These are phyloP conservation scores for Pyrrhia umbra DNA, from an alignment of 2,888 invertebrate species.

Conservation along the genomic window DNA sequence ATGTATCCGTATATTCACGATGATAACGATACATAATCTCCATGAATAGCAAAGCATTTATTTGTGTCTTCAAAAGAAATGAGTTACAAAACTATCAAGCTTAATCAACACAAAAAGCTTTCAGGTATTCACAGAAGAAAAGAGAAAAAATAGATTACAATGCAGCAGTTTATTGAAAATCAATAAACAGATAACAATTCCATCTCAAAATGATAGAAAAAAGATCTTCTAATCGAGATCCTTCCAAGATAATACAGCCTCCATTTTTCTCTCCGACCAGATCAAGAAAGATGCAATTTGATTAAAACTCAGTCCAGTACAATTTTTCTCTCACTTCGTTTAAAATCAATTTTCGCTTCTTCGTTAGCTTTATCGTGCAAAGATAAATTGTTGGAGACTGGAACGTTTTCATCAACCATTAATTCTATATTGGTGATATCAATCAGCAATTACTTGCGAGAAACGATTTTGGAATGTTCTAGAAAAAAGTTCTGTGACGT, in stretches of 20 bases:
- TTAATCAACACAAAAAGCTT: neutral
- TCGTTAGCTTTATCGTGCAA: constrained; percentile 78
- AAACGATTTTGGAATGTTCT: constrained; percentile 29
- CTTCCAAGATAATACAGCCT: constrained; percentile 35
- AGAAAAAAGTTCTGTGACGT: constrained; percentile 23
- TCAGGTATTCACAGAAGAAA: neutral
- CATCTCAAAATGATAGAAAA: constrained; percentile 25
- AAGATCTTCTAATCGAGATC: constrained; percentile 51
- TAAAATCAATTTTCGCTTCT: constrained; percentile 77
- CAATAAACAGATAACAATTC: constrained; percentile 30
- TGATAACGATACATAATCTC: too few relatives aligned
- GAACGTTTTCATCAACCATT: constrained; percentile 72
- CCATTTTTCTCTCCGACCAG: constrained; percentile 49
- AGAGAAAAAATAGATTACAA: neutral
- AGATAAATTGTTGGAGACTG: constrained; percentile 74
- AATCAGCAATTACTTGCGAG: constrained; percentile 68
- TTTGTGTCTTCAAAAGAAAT: neutral
- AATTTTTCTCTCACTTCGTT: constrained; percentile 68
- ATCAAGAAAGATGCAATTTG: constrained; percentile 61
- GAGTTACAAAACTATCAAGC: neutral
- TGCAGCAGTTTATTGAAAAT: neutral
- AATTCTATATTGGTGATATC: constrained; percentile 73
- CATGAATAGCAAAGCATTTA: neutral
- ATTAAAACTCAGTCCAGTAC: constrained; percentile 52
- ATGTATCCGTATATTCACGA: too few relatives aligned